Percentiles rank a stretch among this genome's conserved stretches.
These are phyloP conservation scores for Lasioglossum figueresi DNA, from an alignment of 2,888 invertebrate genomes.

Conservation along the genomic window DNA sequence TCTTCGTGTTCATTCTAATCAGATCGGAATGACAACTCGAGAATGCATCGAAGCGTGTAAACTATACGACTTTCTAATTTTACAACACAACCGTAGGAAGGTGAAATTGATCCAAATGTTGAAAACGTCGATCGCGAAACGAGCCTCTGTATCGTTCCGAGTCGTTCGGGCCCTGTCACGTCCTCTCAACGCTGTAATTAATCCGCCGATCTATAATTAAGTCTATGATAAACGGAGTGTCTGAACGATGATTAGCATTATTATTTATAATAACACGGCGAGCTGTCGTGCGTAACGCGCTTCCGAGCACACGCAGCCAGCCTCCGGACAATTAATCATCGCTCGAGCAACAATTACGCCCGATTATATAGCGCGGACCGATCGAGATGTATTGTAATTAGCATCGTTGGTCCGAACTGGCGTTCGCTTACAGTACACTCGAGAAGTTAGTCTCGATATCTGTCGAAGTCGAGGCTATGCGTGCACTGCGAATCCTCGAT, in stretches of 20 bases:
- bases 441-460: background rate
- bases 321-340: conserved; percentile 67
- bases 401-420: conserved; percentile 48
- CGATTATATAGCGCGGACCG: conserved; percentile 63
- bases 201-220: conserved; percentile 70
- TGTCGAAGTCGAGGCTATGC: background rate
- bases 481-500: background rate
- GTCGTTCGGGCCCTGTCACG: conserved; percentile 54
- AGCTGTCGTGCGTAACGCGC: conserved; percentile 69
- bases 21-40: background rate
- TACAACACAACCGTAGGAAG: background rate
- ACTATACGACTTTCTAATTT: conserved; percentile 24
- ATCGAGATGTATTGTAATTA: conserved; percentile 71
- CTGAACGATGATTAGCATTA: conserved; percentile 67
- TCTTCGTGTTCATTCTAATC: background rate
- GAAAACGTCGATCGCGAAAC: background rate
- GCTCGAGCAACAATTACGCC: conserved; percentile 70
- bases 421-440: conserved; percentile 24
- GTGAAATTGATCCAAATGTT: conserved; percentile 20
- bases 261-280: conserved; percentile 72
- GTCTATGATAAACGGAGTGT: conserved; percentile 70
- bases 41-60: background rate
- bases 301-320: conserved; percentile 38
- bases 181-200: conserved; percentile 62
- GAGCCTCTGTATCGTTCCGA: conserved; percentile 11